Base-by-base conservation (phyloP, 2,888 invertebrate species). In the Heliconius aoede region DNA sequence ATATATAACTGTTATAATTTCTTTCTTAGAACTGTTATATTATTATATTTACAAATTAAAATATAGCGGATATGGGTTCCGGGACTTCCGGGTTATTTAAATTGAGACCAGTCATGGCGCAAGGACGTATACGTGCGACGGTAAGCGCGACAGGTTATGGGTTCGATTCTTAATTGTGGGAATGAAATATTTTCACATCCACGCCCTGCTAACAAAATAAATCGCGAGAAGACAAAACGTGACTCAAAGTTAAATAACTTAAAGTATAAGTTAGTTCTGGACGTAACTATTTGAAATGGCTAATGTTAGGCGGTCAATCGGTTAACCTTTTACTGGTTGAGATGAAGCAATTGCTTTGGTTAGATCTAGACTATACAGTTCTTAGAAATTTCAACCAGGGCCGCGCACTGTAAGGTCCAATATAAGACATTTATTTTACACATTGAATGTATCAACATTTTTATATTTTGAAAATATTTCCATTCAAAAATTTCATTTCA, bases 271-370 rank as follows among this genome's bases (percentile, higher is more conserved):
- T 72, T 40, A 72, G 26, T 60, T 72, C 40, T 40, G 26, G 26
- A 60, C 58, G 58, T 40, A 26, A 60, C 60, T 60, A 40, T 28
- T 72, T 60, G 72, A 60, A 60, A 60, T 72, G 72, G 36, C 40
- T 65, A 72, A 72, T 72, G 72, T 72, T 60, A 72, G 60, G 40
- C 30, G 72, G 72, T 72, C 72, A 72, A 72, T 60, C 60, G 72
- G 36, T 36, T 72, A 40, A 36, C 72, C 58, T 72, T 60, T 60
- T 60, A 60, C 72, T 72, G 36, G 72, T 72, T 72, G 72, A 24
- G 60, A 60, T 72, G 72, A 72, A 72, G 72, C 72, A 60, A 72
- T 72, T 51, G 68, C 51, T 65, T 24, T 24, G 36, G 36, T 69
- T 69, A 55, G 28, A 69, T 24, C 32, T 69, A 55, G 69, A 64